Base-by-base conservation (phyloP, 1,140 invertebrate species). In the Eumaeus atala region DNA sequence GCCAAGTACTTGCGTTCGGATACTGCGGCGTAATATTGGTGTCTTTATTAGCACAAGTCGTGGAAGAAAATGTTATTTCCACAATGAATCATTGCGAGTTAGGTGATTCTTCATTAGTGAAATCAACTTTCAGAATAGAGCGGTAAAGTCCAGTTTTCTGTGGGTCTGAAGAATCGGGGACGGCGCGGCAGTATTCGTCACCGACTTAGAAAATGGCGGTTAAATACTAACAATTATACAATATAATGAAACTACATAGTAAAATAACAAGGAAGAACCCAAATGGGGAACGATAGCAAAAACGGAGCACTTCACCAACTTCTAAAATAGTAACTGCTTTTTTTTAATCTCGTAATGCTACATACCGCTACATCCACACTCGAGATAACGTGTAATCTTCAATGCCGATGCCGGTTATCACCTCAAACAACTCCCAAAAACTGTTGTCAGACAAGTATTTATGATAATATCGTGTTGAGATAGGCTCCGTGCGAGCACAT, bases 141-240 rank as follows among this genome's bases (percentile, higher is more conserved):
- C 55, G 51, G 64, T 85, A 84, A 70, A 76, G 83, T 83, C 75
- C 69, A 71, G 69, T 81, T 86, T 83, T 58, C 67, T 47, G 56
- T 70, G 67, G 60, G 52, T 54, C 57, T 59, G 59, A 49, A 58
- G 59, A 83, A 86, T 77, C 73, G 80, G 74, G 80, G 78, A 78
- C 80, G 72, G 73, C 70, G 72, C 74, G 75, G 73, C 60, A 67
- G 77, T 73, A 79, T 83, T 83, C 79, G 80, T 84, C 79, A 84
- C 78, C 77, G 72, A 72, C 67, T 76, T 84, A 86, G 81, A 84
- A 86, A 84, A 86, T 82, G 81, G 81, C 81, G 77, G 80, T 78
- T 86, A 80, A 84, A 86, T 84, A 84, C 81, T 70, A 82, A 80
- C 73, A 84, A 86, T 80, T 79, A 61, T 50, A 56, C 47, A 37